Conservation (phyloP, 2,888 invertebrate genomes). For the Tethea ocularis region DNA sequence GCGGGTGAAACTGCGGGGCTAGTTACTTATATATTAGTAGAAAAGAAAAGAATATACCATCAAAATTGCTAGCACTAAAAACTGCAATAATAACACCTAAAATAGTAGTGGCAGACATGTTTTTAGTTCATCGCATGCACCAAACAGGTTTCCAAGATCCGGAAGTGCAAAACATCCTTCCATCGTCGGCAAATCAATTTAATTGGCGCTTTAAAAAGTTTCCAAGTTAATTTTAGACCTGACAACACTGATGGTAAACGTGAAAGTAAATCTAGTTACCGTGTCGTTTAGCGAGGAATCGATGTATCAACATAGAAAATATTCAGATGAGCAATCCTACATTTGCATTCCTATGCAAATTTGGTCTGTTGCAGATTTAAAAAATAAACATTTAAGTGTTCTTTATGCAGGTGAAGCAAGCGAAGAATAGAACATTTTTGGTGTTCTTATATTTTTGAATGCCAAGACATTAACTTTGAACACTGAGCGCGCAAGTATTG, state of each 20-base stretch:
- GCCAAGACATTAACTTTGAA: no score
- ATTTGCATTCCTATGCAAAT: no score
- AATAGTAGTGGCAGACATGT: not conserved
- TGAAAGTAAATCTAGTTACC: not conserved
- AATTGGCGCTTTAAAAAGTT: conserved; percentile 6
- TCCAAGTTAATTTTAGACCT: not conserved
- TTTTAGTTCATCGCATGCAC: not conserved
- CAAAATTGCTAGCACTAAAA: no score
- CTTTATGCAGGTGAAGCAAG: no score
- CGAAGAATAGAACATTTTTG: no score
- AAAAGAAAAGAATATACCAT: no score
- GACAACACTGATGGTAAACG: conserved; percentile 1
- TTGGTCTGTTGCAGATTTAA: no score
- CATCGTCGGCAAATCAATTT: not conserved
- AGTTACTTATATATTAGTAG: not conserved
- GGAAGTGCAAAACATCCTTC: not conserved
- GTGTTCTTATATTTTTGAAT: no score
- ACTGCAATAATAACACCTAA: not conserved
- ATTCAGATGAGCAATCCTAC: not conserved
- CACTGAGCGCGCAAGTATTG: no score
- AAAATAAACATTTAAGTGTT: no score
- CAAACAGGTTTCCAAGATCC: not conserved
- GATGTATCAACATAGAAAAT: not conserved
- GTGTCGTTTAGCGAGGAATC: not conserved
- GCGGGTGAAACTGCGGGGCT: no score